Evolutionary conservation across 2,797 vertebrate species (phyloP).

Genomic region (Leptatherina wallacei): DNA sequence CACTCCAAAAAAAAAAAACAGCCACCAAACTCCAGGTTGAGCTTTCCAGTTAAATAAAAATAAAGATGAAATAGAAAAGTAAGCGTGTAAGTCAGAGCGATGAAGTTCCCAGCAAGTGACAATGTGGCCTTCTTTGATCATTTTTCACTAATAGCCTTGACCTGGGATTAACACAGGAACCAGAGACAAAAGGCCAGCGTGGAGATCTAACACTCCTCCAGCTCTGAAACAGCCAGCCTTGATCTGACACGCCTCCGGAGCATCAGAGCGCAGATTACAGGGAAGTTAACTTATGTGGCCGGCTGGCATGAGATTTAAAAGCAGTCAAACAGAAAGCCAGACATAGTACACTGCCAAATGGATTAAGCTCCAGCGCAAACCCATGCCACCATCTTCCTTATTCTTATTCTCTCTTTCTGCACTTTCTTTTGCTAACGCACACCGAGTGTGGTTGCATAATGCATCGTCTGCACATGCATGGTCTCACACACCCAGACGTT

Average conservation of each 20-base stretch:
- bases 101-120: constrained; percentile 25
- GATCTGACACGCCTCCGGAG: constrained; percentile 61
- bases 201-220: constrained; percentile 27
- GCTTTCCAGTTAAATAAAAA: constrained; percentile 9
- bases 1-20: background rate
- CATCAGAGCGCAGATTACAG: constrained; percentile 64
- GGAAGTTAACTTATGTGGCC: constrained; percentile 67
- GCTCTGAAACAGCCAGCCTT: constrained; percentile 52
- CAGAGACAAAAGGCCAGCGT: constrained; percentile 46
- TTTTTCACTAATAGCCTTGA: constrained; percentile 54
- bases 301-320: constrained; percentile 72
- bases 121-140: constrained; percentile 58
- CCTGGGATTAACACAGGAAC: constrained; percentile 53
- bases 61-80: background rate
- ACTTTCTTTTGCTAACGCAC: constrained; percentile 27
- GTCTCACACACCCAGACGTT: constrained; percentile 22
- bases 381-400: constrained; percentile 8
- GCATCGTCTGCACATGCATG: constrained; percentile 36
- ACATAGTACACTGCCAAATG: constrained; percentile 66
- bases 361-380: constrained; percentile 58
- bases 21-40: background rate
- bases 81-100: constrained; percentile 8
- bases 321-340: constrained; percentile 73
- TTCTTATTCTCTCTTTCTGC: constrained; percentile 22
- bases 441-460: constrained; percentile 37